Evolutionary conservation across 2,797 vertebrate species (phyloP).

Genomic region (Rallus crepitans): DNA sequence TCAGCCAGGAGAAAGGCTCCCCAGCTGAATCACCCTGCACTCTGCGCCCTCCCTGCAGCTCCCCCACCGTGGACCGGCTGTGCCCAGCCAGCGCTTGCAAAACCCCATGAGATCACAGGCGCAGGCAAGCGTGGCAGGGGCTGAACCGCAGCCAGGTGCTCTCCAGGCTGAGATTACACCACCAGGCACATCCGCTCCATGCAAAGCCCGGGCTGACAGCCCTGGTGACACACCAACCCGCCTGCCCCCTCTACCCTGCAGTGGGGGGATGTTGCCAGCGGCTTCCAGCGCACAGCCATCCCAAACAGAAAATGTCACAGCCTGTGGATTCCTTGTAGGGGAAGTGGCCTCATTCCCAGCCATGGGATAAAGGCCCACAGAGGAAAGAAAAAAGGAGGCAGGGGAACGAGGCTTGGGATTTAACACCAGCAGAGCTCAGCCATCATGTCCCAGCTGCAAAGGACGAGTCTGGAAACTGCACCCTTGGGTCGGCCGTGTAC

Average conservation of each 20-base stretch:
- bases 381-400: not conserved
- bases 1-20: not conserved
- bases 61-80: not conserved
- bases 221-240: not conserved
- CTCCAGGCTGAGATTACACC: slow-evolving; percentile 41
- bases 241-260: not conserved
- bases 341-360: not conserved
- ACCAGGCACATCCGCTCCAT: rapidly evolving
- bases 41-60: not conserved
- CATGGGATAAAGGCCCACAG: not conserved
- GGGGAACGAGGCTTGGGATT: not conserved
- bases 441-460: not conserved
- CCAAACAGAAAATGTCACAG: not conserved
- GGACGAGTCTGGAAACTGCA: not conserved
- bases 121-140: not conserved
- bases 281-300: not conserved
- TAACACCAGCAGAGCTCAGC: not conserved
- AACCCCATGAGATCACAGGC: not conserved
- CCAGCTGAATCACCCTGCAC: not conserved
- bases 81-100: not conserved
- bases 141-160: slow-evolving; percentile 19
- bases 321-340: not conserved
- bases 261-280: not conserved
- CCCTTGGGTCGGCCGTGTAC: not conserved
- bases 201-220: not conserved